Percentiles rank a stretch among this genome's conserved stretches.
phyloP scores from a whole-genome alignment of 2,888 invertebrate species.

The Sphinx pinastri region DNA sequence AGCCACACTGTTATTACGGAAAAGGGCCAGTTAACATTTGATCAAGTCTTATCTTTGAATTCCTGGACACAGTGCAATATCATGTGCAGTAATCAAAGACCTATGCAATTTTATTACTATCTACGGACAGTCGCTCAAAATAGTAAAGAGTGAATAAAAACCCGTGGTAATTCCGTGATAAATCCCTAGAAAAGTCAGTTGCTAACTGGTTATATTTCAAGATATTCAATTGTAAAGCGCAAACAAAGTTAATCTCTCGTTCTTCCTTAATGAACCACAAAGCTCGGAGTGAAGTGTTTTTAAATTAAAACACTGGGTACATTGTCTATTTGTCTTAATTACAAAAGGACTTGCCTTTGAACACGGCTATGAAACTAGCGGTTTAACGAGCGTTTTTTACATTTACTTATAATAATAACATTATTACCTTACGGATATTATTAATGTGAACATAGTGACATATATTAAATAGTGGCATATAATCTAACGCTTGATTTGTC shows the following conservation, averaged over 20 bases:
- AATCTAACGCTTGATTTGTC: no score
- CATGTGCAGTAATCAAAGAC: no score
- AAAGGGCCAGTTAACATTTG: no score
- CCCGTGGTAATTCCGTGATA: no score
- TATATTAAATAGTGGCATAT: no score
- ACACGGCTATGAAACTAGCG: conserved; percentile 22
- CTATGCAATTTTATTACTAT: no score
- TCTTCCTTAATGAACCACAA: conserved; percentile 24
- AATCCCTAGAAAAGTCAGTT: not conserved
- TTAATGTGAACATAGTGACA: no score
- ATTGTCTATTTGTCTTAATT: conserved; percentile 31
- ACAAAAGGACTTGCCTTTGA: conserved; percentile 26
- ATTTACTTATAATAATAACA: no score
- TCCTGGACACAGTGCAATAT: no score
- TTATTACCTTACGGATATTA: not conserved
- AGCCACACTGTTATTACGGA: not conserved
- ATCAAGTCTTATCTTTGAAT: no score
- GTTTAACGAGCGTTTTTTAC: not conserved
- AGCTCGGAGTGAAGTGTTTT: conserved; percentile 26
- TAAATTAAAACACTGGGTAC: conserved; percentile 27
- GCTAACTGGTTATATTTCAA: not conserved
- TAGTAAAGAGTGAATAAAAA: no score
- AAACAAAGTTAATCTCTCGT: conserved; percentile 27
- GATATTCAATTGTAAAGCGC: not conserved
- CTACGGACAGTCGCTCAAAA: no score